A percentile compares a stretch with the other conserved stretches of the same genome.
These are phyloP conservation scores for Drosophila nr. fundita DNA, from an alignment of 2,888 invertebrate species.

Conservation along the genomic window DNA sequence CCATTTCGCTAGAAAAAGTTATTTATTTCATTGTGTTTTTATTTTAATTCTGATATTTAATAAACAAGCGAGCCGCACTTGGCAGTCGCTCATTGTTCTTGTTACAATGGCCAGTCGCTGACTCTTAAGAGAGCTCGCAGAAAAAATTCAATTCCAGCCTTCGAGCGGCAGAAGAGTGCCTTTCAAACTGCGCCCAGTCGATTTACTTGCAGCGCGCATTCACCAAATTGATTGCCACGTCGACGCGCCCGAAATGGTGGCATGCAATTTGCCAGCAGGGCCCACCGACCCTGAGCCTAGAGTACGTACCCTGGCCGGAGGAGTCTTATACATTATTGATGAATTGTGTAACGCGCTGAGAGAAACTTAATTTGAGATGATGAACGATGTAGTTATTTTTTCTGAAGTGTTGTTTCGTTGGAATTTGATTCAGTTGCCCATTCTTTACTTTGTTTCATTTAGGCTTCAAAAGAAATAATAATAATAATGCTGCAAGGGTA, in stretches of 20 bases:
- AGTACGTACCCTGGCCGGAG: neutral
- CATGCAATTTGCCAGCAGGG: constrained; percentile 51
- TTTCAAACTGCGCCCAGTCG: constrained; percentile 29
- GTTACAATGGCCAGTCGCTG: constrained; percentile 5
- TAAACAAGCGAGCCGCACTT: constrained; percentile 9
- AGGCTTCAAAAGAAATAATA: neutral
- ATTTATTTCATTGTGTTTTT: constrained; percentile 20
- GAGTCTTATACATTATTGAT: neutral
- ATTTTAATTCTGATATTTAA: constrained; percentile 11
- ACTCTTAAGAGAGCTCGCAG: constrained; percentile 8
- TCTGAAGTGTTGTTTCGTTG: neutral
- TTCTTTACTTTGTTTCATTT: neutral
- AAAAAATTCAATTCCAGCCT: constrained; percentile 25
- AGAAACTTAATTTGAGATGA: neutral
- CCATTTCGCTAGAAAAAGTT: constrained; percentile 26
- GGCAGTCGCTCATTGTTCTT: constrained; percentile 20
- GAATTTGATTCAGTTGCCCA: neutral
- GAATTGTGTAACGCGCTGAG: neutral
- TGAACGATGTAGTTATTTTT: neutral
- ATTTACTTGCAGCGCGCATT: constrained; percentile 57
- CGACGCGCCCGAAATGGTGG: constrained; percentile 47
- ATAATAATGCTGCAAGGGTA: constrained; percentile 7
- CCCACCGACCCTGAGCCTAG: neutral
- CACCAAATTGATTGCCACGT: constrained; percentile 69
- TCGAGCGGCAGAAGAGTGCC: constrained; percentile 3